phyloP scores from a whole-genome alignment of 2,113 vertebrate species.

The Phylloscopus whistleri region DNA sequence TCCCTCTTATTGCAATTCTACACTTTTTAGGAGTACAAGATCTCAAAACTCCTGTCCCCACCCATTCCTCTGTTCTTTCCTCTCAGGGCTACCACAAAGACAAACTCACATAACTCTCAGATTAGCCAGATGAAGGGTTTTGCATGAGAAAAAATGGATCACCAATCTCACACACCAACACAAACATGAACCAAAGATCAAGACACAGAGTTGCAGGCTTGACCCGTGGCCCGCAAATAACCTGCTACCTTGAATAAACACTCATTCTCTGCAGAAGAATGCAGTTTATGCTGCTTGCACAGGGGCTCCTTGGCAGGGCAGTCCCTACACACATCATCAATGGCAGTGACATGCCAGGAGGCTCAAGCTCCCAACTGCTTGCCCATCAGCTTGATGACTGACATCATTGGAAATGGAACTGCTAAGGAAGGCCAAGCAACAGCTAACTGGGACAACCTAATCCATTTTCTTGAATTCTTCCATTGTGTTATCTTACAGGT shows the following conservation, averaged over 20 bases:
- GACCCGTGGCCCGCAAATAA: accelerated
- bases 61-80: background rate
- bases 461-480: background rate
- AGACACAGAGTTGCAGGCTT: background rate
- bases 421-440: background rate
- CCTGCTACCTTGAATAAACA: background rate
- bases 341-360: accelerated
- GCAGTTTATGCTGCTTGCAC: background rate
- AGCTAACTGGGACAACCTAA: background rate
- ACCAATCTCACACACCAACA: background rate
- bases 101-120: background rate
- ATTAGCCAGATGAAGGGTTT: background rate
- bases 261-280: background rate
- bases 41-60: background rate
- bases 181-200: background rate
- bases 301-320: background rate
- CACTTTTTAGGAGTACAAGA: background rate
- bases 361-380: background rate
- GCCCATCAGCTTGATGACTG: background rate
- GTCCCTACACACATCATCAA: accelerated
- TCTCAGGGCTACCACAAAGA: background rate
- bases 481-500: background rate
- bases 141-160: background rate
- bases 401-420: background rate
- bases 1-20: background rate